These are phyloP conservation scores for Tupiocoris notatus DNA, from an alignment of 2,888 invertebrate genomes.

Conservation along the genomic window DNA sequence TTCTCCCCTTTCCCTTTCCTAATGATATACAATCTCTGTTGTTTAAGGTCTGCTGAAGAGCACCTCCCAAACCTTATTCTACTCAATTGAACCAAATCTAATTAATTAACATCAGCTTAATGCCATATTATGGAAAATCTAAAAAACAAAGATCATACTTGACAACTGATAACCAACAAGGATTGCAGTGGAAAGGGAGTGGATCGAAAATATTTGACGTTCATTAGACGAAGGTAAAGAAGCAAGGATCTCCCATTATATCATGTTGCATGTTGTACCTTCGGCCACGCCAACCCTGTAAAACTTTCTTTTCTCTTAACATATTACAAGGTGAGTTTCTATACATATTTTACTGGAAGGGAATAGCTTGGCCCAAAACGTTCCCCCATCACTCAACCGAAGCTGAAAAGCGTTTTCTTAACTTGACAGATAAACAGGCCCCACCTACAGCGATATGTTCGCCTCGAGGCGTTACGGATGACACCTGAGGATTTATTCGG, in stretches of 20 bases:
- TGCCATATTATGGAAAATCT: too few species aligned
- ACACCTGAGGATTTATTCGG: neutral
- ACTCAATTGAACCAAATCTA: too few species aligned
- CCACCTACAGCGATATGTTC: neutral
- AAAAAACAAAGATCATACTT: too few species aligned
- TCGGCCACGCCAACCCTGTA: slow-evolving; percentile 36
- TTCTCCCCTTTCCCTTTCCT: too few species aligned
- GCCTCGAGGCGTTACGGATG: neutral
- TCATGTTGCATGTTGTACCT: slow-evolving; percentile 36
- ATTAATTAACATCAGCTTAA: too few species aligned
- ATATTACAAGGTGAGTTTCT: slow-evolving; percentile 15
- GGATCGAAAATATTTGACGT: neutral
- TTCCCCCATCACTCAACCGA: neutral
- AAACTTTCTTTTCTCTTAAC: slow-evolving; percentile 20
- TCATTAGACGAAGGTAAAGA: neutral
- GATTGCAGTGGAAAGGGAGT: neutral
- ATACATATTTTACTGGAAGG: slow-evolving; percentile 17
- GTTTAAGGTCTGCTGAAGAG: too few species aligned
- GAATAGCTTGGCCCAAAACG: neutral
- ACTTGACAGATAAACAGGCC: neutral
- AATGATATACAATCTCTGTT: too few species aligned
- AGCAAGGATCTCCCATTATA: slow-evolving; percentile 6
- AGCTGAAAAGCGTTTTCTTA: neutral
- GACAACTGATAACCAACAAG: too few species aligned
- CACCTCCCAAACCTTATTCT: too few species aligned